Conservation (phyloP, 2,888 invertebrate species). For the Oligia fasciuncula region DNA sequence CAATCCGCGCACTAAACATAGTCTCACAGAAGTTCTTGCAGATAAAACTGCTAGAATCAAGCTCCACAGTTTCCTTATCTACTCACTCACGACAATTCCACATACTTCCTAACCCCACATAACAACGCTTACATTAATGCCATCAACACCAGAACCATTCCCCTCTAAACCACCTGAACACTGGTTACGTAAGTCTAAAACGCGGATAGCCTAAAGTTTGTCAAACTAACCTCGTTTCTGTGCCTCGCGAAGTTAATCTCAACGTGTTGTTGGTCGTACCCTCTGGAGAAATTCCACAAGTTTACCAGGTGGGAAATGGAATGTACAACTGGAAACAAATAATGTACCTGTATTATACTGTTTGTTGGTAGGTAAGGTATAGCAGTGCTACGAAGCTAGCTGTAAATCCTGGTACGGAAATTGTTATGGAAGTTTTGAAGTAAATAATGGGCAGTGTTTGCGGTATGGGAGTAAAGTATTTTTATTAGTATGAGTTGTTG, state of each 20-base stretch:
- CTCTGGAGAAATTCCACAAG: constrained; percentile 89
- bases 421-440: constrained; percentile 35
- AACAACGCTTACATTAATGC: not conserved
- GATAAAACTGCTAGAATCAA: not conserved
- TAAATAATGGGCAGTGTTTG: constrained; percentile 38
- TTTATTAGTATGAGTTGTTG: constrained; percentile 2
- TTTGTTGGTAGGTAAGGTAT: constrained; percentile 2
- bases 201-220: constrained; percentile 53
- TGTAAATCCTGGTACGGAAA: constrained; percentile 42
- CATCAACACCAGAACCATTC: constrained; percentile 11
- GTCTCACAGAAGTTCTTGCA: not conserved
- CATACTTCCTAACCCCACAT: not conserved
- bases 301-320: constrained; percentile 89
- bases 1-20: not conserved
- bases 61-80: not conserved
- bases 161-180: constrained; percentile 21
- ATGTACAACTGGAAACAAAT: constrained; percentile 85
- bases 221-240: constrained; percentile 83
- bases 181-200: constrained; percentile 36
- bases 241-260: constrained; percentile 88
- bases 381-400: constrained; percentile 44
- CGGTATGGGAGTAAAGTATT: not conserved
- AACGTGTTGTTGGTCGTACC: constrained; percentile 81
- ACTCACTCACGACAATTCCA: not conserved
- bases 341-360: constrained; percentile 34